These are phyloP conservation scores for Sarcophaga bullata DNA, from an alignment of 1,140 invertebrate genomes.

Conservation along the genomic window DNA sequence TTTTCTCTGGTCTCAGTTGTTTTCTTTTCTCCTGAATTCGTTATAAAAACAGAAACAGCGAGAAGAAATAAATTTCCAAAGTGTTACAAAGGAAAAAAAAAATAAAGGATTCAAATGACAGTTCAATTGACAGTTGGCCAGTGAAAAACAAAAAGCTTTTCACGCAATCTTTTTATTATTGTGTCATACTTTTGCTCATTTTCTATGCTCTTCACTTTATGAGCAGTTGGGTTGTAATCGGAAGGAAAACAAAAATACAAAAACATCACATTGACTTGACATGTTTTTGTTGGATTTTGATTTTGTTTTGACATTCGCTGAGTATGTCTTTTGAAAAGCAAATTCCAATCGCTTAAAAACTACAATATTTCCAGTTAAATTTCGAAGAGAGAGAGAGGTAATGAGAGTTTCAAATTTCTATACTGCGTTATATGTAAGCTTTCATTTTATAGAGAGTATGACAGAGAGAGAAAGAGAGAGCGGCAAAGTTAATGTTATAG, in stretches of 20 bases:
- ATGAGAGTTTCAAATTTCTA: background rate
- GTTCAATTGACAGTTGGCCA: conserved; percentile 18
- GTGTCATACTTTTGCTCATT: background rate
- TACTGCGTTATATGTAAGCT: background rate
- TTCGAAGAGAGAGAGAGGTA: background rate
- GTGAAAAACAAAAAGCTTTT: background rate
- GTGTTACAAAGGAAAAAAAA: background rate
- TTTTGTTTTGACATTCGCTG: background rate
- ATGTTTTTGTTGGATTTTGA: background rate
- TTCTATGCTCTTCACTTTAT: background rate
- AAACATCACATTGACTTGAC: background rate
- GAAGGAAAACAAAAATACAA: too few species aligned
- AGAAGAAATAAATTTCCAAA: background rate
- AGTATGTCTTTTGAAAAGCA: background rate
- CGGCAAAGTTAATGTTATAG: background rate
- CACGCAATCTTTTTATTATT: too few species aligned
- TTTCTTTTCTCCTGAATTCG: background rate
- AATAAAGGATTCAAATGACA: conserved; percentile 20
- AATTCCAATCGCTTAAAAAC: background rate
- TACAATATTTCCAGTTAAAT: conserved; percentile 4
- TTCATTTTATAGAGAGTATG: background rate
- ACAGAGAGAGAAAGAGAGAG: background rate
- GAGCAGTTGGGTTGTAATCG: too few species aligned
- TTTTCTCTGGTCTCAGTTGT: background rate
- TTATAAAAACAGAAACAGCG: conserved; percentile 18